Evolutionary conservation across 2,113 vertebrate genomes (phyloP).

Genomic region (Clarias gariepinus): DNA sequence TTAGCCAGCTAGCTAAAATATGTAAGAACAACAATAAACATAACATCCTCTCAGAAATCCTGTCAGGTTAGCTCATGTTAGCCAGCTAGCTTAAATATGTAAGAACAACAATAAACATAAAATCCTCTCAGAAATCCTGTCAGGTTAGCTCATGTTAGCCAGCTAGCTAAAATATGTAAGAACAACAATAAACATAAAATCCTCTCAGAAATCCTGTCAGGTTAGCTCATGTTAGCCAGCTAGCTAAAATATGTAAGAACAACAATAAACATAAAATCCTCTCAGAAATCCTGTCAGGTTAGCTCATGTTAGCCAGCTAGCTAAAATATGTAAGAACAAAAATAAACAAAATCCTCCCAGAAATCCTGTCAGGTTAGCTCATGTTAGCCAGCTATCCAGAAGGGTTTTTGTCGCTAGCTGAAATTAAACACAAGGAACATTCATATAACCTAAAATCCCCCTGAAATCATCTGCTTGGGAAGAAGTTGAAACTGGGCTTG

Average conservation of each 20-base stretch:
- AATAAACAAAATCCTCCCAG: neutral
- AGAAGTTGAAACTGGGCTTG: neutral
- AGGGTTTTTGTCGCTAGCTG: neutral
- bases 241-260: too few species aligned
- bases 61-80: too few species aligned
- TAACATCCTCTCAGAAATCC: neutral
- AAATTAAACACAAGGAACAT: neutral
- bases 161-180: neutral
- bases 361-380: neutral
- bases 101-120: neutral
- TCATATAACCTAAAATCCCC: neutral
- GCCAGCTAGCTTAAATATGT: too few species aligned
- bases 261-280: neutral
- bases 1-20: neutral
- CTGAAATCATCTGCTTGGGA: neutral
- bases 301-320: neutral
- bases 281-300: neutral
- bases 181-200: neutral
- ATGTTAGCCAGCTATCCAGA: neutral
- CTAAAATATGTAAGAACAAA: neutral
- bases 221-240: neutral
- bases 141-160: neutral
- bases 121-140: neutral
- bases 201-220: too few species aligned
- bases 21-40: neutral